Percentiles rank a stretch among this genome's conserved stretches.
phyloP scores from a whole-genome alignment of 2,113 vertebrate genomes.

The Xenopus laevis region DNA sequence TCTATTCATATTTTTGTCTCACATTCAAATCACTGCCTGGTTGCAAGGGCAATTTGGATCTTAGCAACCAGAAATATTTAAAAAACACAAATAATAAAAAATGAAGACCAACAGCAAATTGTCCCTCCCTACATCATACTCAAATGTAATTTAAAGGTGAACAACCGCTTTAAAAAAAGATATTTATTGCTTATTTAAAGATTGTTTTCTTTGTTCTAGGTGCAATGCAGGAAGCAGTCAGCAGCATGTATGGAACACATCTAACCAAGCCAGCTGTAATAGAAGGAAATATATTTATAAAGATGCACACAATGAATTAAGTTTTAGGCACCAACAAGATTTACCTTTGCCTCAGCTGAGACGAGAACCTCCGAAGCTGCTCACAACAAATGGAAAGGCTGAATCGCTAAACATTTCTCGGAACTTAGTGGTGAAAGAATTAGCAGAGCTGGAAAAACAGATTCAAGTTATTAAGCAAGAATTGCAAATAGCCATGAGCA shows the following conservation, averaged over 20 bases:
- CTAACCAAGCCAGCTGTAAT: constrained; percentile 69
- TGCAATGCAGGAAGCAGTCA: constrained; percentile 78
- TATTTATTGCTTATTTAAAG: no score
- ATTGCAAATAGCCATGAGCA: constrained; percentile 85
- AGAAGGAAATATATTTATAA: constrained; percentile 66
- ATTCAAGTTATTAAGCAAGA: constrained; percentile 90
- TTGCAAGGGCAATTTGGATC: no score
- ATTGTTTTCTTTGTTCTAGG: constrained; percentile 58
- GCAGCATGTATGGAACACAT: constrained; percentile 76
- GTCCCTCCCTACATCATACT: no score
- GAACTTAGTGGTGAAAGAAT: constrained; percentile 81
- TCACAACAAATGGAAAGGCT: constrained; percentile 82
- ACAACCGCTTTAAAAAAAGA: no score
- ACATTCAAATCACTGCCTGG: no score
- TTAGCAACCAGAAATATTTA: no score
- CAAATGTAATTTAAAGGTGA: no score
- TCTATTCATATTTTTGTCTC: no score
- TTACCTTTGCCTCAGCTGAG: constrained; percentile 67
- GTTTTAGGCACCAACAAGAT: constrained; percentile 66
- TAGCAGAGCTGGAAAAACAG: constrained; percentile 86
- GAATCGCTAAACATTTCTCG: constrained; percentile 67
- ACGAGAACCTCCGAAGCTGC: constrained; percentile 65
- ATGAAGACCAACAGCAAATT: no score
- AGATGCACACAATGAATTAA: constrained; percentile 72
- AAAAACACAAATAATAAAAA: no score